Evolutionary conservation across 2,113 vertebrate genomes (phyloP).

Genomic region (Eleginops maclovinus): DNA sequence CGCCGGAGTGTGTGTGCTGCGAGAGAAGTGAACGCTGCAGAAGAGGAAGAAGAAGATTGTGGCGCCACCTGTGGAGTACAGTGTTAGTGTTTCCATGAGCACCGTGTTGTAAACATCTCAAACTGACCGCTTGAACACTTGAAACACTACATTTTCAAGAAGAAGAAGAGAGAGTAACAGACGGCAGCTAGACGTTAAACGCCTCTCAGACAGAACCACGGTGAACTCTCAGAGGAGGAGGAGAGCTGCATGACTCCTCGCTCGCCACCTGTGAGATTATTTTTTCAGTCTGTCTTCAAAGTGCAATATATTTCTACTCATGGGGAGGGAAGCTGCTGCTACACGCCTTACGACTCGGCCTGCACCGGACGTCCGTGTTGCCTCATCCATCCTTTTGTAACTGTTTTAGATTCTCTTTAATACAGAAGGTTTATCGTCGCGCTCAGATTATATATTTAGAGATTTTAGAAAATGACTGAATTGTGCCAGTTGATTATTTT

Average conservation of each 20-base stretch:
- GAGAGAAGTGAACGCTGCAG: conserved; percentile 89
- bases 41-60: conserved; percentile 11
- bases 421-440: conserved; percentile 50
- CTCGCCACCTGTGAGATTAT: conserved; percentile 76
- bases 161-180: too few species aligned
- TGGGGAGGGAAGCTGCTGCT: conserved; percentile 75
- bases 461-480: conserved; percentile 68
- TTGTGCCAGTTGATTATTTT: conserved; percentile 51
- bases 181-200: too few species aligned
- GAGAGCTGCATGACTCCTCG: conserved; percentile 71
- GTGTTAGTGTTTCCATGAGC: too few species aligned
- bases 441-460: conserved; percentile 66
- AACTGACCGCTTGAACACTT: too few species aligned
- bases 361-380: conserved; percentile 66
- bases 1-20: conserved; percentile 95
- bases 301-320: conserved; percentile 85
- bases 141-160: too few species aligned
- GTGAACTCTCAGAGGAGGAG: too few species aligned
- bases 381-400: conserved; percentile 65
- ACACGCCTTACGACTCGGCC: conserved; percentile 80
- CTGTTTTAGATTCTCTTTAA: conserved; percentile 57
- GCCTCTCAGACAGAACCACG: too few species aligned
- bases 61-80: too few species aligned
- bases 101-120: too few species aligned
- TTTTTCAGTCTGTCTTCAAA: conserved; percentile 79